phyloP scores from a whole-genome alignment of 2,113 vertebrate species.

The Nycticebus coucang region DNA sequence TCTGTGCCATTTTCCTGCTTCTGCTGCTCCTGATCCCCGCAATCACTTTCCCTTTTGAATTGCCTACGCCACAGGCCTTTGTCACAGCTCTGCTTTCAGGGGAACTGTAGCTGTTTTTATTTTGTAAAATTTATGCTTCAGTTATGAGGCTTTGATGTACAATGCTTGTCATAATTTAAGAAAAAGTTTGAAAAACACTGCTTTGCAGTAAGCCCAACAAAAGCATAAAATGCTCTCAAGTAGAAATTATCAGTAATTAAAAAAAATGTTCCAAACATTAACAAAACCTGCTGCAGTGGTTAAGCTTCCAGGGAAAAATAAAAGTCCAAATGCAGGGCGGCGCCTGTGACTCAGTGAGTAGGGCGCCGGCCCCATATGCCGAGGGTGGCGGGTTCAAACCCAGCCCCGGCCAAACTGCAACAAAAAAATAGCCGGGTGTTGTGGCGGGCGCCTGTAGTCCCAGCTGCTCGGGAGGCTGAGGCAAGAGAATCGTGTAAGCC shows the following conservation, averaged over 20 bases:
- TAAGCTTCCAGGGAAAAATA: background rate
- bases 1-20: background rate
- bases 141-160: background rate
- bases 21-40: background rate
- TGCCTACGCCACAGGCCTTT: constrained; percentile 7
- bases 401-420: too few species aligned
- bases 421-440: too few species aligned
- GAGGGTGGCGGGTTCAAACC: too few species aligned
- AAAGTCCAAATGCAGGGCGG: background rate
- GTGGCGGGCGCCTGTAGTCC: too few species aligned
- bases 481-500: too few species aligned
- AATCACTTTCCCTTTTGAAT: background rate
- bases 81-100: background rate
- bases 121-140: background rate
- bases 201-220: background rate
- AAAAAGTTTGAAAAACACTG: background rate
- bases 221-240: background rate
- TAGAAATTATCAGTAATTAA: background rate
- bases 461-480: too few species aligned
- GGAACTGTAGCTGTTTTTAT: background rate
- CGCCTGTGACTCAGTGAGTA: too few species aligned
- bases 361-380: too few species aligned
- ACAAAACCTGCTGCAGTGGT: background rate
- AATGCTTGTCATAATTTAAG: background rate
- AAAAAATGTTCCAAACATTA: background rate